Conservation (phyloP, 2,797 vertebrate species). For the Picus viridis region DNA sequence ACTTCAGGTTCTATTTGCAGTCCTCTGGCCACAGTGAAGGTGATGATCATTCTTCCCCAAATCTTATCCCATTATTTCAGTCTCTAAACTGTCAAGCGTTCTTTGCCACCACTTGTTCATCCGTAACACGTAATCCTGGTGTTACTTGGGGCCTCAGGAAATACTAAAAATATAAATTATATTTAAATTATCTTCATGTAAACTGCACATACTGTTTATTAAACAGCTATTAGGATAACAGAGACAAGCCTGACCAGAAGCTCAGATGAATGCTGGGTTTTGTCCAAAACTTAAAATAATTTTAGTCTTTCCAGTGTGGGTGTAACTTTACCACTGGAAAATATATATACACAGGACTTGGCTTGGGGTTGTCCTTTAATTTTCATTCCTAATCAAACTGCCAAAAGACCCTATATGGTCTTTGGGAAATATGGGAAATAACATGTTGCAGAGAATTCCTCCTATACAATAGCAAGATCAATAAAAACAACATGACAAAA, state of each 20-base stretch:
- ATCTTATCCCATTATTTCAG: background rate
- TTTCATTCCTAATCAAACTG: background rate
- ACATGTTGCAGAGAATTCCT: background rate
- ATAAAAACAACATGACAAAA: background rate
- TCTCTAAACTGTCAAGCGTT: background rate
- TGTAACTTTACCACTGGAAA: conserved; percentile 8
- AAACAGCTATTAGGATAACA: conserved; percentile 27
- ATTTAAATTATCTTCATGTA: conserved; percentile 10
- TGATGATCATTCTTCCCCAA: background rate
- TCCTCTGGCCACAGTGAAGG: background rate
- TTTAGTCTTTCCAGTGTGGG: background rate
- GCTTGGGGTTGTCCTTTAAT: background rate
- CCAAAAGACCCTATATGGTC: background rate
- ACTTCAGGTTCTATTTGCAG: background rate
- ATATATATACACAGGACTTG: background rate
- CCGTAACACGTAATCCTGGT: background rate
- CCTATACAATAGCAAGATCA: background rate
- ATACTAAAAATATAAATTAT: background rate
- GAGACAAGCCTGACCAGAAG: conserved; percentile 58
- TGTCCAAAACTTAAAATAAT: conserved; percentile 46
- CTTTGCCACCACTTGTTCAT: background rate
- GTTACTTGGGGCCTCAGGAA: background rate
- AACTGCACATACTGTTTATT: conserved; percentile 35
- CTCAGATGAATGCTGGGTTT: conserved; percentile 23
- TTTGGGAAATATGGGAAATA: background rate